Conservation (phyloP, 1,140 invertebrate genomes). For the Hylaeus volcanicus region DNA sequence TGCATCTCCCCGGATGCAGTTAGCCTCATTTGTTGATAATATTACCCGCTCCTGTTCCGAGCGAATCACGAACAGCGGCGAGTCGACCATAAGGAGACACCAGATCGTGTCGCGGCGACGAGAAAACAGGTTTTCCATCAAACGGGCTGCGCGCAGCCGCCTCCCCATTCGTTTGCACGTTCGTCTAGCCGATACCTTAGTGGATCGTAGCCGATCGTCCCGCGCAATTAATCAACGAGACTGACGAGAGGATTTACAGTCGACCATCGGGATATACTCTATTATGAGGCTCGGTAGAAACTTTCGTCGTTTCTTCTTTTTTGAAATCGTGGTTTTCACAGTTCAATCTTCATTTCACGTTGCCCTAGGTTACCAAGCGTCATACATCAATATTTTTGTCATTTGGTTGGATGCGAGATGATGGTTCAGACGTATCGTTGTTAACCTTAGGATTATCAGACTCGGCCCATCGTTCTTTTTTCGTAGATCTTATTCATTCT, state of each 20-base stretch:
- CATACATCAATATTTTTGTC: no score
- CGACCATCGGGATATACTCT: constrained; percentile 1
- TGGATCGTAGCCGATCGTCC: constrained; percentile 30
- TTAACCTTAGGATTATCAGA: no score
- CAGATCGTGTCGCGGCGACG: constrained; percentile 48
- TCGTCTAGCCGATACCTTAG: constrained; percentile 54
- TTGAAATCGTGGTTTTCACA: no score
- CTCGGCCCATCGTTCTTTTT: no score
- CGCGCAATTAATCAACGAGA: constrained; percentile 51
- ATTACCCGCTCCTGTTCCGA: constrained; percentile 32
- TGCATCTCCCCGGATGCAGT: background rate
- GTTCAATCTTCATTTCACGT: no score
- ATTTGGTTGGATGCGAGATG: no score
- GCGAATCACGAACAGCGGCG: constrained; percentile 27
- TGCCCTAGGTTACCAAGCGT: no score
- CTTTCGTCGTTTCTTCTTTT: no score
- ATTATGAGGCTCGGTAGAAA: no score
- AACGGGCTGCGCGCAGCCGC: constrained; percentile 26
- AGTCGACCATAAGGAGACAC: constrained; percentile 41
- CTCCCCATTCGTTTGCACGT: constrained; percentile 28
- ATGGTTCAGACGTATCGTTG: no score
- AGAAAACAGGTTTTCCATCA: constrained; percentile 58
- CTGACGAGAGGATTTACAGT: constrained; percentile 50
- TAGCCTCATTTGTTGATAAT: constrained; percentile 29
- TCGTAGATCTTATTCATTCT: no score